These are phyloP conservation scores for Drosophila navojoa DNA, from an alignment of 1,140 invertebrate genomes.

Conservation along the genomic window DNA sequence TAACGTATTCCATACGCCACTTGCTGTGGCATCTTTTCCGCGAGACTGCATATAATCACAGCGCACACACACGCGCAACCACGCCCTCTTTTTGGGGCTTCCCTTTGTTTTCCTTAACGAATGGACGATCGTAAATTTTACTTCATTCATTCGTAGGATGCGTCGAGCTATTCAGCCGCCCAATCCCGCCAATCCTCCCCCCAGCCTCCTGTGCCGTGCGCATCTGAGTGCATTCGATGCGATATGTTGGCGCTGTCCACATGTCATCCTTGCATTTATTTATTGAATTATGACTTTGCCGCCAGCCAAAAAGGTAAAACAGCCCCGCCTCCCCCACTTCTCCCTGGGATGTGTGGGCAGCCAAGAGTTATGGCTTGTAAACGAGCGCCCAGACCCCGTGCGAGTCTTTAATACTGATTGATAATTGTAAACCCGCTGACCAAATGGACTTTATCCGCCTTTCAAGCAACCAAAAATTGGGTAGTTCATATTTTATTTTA, in stretches of 20 bases:
- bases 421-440: slow-evolving; percentile 22
- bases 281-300: slow-evolving; percentile 68
- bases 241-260: slow-evolving; percentile 71
- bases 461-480: not conserved
- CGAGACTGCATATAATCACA: slow-evolving; percentile 65
- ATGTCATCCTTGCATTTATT: slow-evolving; percentile 77
- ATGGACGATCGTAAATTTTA: slow-evolving; percentile 71
- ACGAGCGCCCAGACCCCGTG: slow-evolving; percentile 10
- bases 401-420: slow-evolving; percentile 46
- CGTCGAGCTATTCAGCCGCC: slow-evolving; percentile 2
- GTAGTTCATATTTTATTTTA: too few relatives aligned
- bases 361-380: slow-evolving; percentile 36
- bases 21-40: slow-evolving; percentile 26
- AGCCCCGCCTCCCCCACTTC: not conserved
- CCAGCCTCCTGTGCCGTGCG: slow-evolving; percentile 23
- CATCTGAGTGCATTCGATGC: slow-evolving; percentile 71
- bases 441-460: not conserved
- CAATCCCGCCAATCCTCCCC: not conserved
- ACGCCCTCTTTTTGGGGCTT: slow-evolving; percentile 6
- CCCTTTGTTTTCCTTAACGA: slow-evolving; percentile 63
- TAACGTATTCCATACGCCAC: slow-evolving; percentile 35
- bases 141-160: slow-evolving; percentile 59
- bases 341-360: not conserved
- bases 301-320: slow-evolving; percentile 16
- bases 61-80: slow-evolving; percentile 9